These are phyloP conservation scores for Drosophila saltans DNA, from an alignment of 1,140 invertebrate genomes.

Conservation along the genomic window DNA sequence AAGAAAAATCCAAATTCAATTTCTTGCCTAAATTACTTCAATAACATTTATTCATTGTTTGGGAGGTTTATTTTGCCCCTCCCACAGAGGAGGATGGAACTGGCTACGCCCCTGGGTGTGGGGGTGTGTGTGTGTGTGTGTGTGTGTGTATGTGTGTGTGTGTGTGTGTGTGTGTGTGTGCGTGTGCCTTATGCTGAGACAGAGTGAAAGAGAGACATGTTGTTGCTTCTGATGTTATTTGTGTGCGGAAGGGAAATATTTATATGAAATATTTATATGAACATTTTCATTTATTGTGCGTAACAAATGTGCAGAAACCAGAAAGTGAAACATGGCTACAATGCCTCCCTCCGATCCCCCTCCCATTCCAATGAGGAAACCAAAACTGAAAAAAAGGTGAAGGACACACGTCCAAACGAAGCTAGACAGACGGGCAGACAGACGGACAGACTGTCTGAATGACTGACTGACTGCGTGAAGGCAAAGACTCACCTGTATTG, in stretches of 20 bases:
- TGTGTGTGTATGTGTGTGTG: conserved; percentile 18
- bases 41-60: not conserved
- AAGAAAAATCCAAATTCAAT: too few species aligned
- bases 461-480: conserved; percentile 3
- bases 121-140: not conserved
- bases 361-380: not conserved
- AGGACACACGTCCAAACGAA: conserved; percentile 41
- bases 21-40: not conserved
- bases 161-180: not conserved
- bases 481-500: conserved; percentile 44
- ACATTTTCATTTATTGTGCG: conserved; percentile 80
- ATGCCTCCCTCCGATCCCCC: too few species aligned
- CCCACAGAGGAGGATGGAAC: not conserved
- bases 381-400: conserved; percentile 49
- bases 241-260: conserved; percentile 45
- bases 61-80: not conserved
- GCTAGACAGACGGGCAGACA: not conserved
- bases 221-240: conserved; percentile 8
- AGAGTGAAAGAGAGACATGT: conserved; percentile 11
- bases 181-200: conserved; percentile 31
- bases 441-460: not conserved
- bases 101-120: conserved; percentile 5
- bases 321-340: conserved; percentile 22
- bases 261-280: conserved; percentile 80
- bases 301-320: conserved; percentile 76